Percentiles rank a stretch among this genome's conserved stretches.
These are phyloP conservation scores for Mesocricetus auratus DNA, from an alignment of 2,113 vertebrate genomes.

Conservation along the genomic window DNA sequence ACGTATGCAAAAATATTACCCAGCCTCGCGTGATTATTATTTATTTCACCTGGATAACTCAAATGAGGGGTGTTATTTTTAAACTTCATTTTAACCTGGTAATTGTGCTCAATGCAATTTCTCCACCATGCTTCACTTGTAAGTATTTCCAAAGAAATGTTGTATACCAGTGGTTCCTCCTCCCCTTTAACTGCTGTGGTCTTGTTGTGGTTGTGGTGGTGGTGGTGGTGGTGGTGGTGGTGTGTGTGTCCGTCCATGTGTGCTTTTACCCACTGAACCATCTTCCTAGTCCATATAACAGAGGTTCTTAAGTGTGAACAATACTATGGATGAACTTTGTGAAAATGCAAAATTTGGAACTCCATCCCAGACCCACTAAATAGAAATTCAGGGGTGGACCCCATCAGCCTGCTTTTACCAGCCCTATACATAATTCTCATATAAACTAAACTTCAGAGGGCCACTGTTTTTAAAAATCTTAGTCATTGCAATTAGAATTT, in stretches of 20 bases:
- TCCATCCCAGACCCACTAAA: not conserved
- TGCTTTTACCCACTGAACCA: not conserved
- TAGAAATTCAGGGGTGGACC: not conserved
- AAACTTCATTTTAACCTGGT: constrained; percentile 7
- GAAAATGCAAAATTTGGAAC: not conserved
- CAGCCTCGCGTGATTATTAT: not conserved
- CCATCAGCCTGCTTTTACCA: not conserved
- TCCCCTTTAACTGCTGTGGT: not conserved
- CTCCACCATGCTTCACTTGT: not conserved
- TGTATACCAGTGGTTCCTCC: not conserved
- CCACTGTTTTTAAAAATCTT: not conserved
- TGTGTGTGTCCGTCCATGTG: not conserved
- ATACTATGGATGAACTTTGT: not conserved
- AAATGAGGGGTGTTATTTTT: not conserved
- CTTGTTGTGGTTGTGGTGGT: not conserved
- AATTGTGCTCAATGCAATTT: not conserved
- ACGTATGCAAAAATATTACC: not conserved
- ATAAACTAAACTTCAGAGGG: not conserved
- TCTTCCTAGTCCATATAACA: not conserved
- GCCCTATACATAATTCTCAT: not conserved
- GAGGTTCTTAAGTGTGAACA: not conserved
- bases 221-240: not conserved
- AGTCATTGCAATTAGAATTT: not conserved
- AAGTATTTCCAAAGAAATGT: not conserved
- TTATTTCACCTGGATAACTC: not conserved